Evolutionary conservation across 2,113 vertebrate species (phyloP), one percentile per base, ranked within the genome.

Genomic region (Macheiramphus alcinus): DNA sequence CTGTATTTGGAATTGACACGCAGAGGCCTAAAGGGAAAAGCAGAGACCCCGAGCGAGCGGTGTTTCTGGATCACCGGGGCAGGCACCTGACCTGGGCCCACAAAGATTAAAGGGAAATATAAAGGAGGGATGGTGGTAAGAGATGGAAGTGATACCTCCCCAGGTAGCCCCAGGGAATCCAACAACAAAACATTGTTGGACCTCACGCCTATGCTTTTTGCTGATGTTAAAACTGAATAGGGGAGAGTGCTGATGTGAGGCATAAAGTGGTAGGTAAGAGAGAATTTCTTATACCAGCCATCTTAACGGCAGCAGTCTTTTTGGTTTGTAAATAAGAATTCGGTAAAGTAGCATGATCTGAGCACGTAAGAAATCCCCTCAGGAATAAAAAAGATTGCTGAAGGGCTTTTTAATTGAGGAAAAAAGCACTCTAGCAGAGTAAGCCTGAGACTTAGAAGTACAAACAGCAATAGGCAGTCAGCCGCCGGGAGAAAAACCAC

Each of bases 1-100:
- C 25, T 36, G 36, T 14, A 3, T 48, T 76, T 38, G 58, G 48
- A 72, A 6, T 6, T 6, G 42, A 27, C 0, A 0, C 3, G 1
- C 32, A 27, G 58, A 55, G 16, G 29, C 55, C 34, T 62, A 7
- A 15, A 34, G 38, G 5, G 26, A 58, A 50, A 75, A 79, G 31
- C 38, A 36, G n/a, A 15, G 12, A 11, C 12, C 10, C 16, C 0
- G 0, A 12, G 27, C 1, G 6, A n/a, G 55, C 0, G 1, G 16
- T 1, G 8, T 11, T 76, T n/a, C 36, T 79, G 38, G 25, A 27
- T 59, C 58, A 6, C 8, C 0, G 2, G 21, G 27, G 7, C 32
- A 58, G 38, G 42, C 15, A 58, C 47, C 32, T 0, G 4, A 32
- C 7, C 3, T 16, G 36, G 11, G 4, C 13, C 36, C 5, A 6